A percentile compares a stretch with the other conserved stretches of the same genome.
Evolutionary conservation across 2,113 vertebrate species (phyloP).

Genomic region (Dicentrarchus labrax): DNA sequence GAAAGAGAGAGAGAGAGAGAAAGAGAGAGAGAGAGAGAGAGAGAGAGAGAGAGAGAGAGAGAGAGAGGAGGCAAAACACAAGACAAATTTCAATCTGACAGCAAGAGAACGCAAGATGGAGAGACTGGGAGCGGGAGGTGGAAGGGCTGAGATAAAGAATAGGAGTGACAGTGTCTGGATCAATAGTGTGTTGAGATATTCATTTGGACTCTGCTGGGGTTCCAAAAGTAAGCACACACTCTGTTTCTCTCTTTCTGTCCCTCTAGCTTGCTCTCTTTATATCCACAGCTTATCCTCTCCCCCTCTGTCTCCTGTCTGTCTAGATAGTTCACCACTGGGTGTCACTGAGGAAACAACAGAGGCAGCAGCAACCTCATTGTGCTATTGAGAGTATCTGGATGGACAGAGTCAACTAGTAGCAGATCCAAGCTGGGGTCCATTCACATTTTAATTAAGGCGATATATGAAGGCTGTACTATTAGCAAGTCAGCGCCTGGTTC

Average conservation of each 20-base stretch:
- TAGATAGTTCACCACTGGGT: conserved; percentile 21
- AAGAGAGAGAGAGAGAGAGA: too few relatives aligned
- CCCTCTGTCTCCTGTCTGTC: neutral
- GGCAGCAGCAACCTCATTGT: conserved; percentile 8
- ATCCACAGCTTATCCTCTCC: conserved; percentile 5
- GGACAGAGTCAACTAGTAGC: conserved; percentile 6
- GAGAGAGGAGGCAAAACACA: conserved; percentile 14
- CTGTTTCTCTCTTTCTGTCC: conserved; percentile 20
- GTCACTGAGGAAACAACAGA: conserved; percentile 47
- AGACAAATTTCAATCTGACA: conserved; percentile 60
- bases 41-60: conserved; percentile 9
- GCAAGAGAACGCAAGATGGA: conserved; percentile 55
- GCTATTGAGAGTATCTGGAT: neutral
- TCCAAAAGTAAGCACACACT: conserved; percentile 32
- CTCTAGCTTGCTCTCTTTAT: conserved; percentile 19
- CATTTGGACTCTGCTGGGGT: conserved; percentile 61
- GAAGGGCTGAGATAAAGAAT: conserved; percentile 52
- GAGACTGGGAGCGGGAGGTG: conserved; percentile 36
- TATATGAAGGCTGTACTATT: conserved; percentile 45
- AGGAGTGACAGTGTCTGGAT: conserved; percentile 56
- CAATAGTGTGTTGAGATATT: conserved; percentile 69
- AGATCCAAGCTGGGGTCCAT: conserved; percentile 33
- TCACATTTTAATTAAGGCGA: conserved; percentile 53
- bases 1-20: too few relatives aligned
- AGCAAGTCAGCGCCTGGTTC: conserved; percentile 13